Evolutionary conservation across 2,888 invertebrate genomes (phyloP).

Genomic region (Pyrocoelia pectoralis): DNA sequence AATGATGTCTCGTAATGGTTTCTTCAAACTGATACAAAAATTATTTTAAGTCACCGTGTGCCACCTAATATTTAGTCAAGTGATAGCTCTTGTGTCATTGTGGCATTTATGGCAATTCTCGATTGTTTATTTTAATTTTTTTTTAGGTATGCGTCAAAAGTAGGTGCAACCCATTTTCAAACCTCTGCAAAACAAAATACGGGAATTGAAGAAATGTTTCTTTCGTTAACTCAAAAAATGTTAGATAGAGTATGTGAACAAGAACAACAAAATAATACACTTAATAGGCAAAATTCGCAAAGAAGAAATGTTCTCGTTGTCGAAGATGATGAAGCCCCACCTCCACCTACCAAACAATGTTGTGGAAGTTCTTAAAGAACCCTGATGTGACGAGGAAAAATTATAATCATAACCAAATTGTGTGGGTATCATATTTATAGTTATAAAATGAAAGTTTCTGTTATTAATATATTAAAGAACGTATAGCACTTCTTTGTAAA

Average conservation of each 20-base stretch:
- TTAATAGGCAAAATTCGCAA: slow-evolving; percentile 54
- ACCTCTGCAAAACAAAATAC: slow-evolving; percentile 93
- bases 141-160: slow-evolving; percentile 85
- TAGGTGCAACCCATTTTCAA: slow-evolving; percentile 91
- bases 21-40: no score
- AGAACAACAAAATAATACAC: slow-evolving; percentile 47
- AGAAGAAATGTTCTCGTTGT: slow-evolving; percentile 55
- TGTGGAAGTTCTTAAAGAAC: slow-evolving; percentile 49
- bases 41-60: no score
- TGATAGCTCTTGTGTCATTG: no score
- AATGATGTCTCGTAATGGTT: no score
- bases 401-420: slow-evolving; percentile 1
- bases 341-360: slow-evolving; percentile 47
- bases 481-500: neutral
- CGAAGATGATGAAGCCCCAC: slow-evolving; percentile 51
- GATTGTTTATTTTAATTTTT: no score
- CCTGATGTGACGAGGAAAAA: neutral
- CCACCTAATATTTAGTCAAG: no score
- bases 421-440: neutral
- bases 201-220: slow-evolving; percentile 91
- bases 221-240: slow-evolving; percentile 83
- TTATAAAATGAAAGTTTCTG: neutral
- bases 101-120: no score
- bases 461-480: neutral
- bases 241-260: slow-evolving; percentile 60